phyloP scores from a whole-genome alignment of 2,888 invertebrate species.

The Acleris cristana region DNA sequence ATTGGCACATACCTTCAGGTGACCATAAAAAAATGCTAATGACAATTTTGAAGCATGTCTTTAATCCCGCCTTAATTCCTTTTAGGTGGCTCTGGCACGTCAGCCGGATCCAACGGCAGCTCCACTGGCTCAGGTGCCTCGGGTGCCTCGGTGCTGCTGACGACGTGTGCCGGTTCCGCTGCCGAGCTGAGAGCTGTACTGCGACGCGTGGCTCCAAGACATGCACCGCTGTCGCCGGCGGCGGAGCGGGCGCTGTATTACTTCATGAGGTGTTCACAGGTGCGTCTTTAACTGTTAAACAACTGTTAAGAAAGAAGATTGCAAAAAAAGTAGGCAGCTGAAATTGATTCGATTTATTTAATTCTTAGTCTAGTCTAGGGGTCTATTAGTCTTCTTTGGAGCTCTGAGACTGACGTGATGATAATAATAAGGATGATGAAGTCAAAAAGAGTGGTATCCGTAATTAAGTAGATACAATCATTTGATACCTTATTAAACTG shows the following conservation, averaged over 20 bases:
- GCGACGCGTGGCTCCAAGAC: slow-evolving; percentile 83
- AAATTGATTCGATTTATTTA: too few relatives aligned
- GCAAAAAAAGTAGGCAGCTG: too few relatives aligned
- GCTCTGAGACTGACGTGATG: too few relatives aligned
- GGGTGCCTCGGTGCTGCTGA: slow-evolving; percentile 84
- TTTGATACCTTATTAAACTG: too few relatives aligned
- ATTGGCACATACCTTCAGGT: too few relatives aligned
- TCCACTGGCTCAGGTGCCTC: slow-evolving; percentile 56
- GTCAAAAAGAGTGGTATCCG: too few relatives aligned
- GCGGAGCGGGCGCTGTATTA: slow-evolving; percentile 93
- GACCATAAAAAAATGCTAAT: too few relatives aligned
- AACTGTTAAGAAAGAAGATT: background rate
- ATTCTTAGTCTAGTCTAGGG: too few relatives aligned
- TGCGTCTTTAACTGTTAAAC: slow-evolving; percentile 48
- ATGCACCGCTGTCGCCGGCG: slow-evolving; percentile 84
- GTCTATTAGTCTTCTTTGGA: too few relatives aligned
- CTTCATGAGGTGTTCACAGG: slow-evolving; percentile 96
- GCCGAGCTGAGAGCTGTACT: slow-evolving; percentile 90
- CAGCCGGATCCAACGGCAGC: slow-evolving; percentile 63
- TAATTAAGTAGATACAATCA: too few relatives aligned
- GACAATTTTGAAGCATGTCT: too few relatives aligned
- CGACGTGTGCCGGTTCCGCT: slow-evolving; percentile 94
- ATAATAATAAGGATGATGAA: too few relatives aligned
- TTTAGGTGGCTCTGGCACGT: slow-evolving; percentile 41
- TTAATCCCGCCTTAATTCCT: background rate